Base-by-base conservation (phyloP, 2,888 invertebrate species). In the Drosophila setosimentum region DNA sequence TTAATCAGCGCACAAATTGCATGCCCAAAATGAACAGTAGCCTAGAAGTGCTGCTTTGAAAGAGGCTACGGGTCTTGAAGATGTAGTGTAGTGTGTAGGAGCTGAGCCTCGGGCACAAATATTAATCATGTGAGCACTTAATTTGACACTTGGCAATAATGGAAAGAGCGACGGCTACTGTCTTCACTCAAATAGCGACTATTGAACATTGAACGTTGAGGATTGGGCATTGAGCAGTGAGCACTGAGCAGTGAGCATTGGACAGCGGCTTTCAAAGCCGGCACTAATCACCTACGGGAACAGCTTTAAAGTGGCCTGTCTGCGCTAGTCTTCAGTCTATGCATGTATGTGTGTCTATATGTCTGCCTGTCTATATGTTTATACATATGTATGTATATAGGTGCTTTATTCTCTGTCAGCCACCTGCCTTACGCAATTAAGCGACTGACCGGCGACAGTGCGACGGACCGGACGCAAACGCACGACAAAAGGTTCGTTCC, bases 381-480 rank as follows among this genome's bases (percentile, higher is more conserved):
- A 16, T 51, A 35, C 27, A 16, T 51, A 35, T 33, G 21, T 54
- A 18, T 49, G 30, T 61, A 54, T 76, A 59, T 77, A 78, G 76
- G 83, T 88, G 80, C 85, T 78, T 82, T 82, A 88, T 85, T 83
- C 86, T 79, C 72, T 73, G 78, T 60, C 83, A 87, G 87, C 89
- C 87, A 87, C 87, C 87, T 87, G 87, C 87, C 89, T 87, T 87
- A 87, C 87, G 87, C 89, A 87, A 87, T 89, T 87, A 87, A 87
- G 89, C 81, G 76, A 66, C 72, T 71, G 73, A 60, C 37, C 70
- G 76, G 58, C 72, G 70, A 73, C 73, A 71, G 57, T 37, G 55
- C 51, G 70, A 70, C 66, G 72, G 61, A 53, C 58, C 35, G 59
- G 53, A 64, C 82, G 60, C 68, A 67, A 80, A 57, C 73, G 71